phyloP scores from a whole-genome alignment of 2,797 vertebrate species.

The Pygocentrus nattereri region DNA sequence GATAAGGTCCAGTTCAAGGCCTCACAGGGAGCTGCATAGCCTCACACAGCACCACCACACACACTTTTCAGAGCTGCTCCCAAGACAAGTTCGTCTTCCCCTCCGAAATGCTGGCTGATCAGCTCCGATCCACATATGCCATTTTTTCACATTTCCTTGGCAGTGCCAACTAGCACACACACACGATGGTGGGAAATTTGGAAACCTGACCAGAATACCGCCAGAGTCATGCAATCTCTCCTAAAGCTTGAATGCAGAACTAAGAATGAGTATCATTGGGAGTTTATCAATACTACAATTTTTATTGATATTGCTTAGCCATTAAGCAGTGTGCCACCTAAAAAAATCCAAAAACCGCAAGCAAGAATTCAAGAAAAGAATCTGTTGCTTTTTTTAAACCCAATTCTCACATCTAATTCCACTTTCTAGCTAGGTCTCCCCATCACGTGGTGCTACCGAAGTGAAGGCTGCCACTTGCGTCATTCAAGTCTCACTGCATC shows the following conservation, averaged over 20 bases:
- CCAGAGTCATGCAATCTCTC: constrained; percentile 2
- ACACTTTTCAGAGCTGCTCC: constrained; percentile 59
- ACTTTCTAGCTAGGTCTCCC: too few species aligned
- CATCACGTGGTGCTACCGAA: too few species aligned
- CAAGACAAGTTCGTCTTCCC: constrained; percentile 51
- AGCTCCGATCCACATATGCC: constrained; percentile 59
- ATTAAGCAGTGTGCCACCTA: too few species aligned
- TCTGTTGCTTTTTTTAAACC: too few species aligned
- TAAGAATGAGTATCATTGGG: background rate
- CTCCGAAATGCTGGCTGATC: constrained; percentile 56
- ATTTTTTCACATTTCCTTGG: constrained; percentile 57
- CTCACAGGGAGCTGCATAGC: too few species aligned
- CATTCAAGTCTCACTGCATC: too few species aligned
- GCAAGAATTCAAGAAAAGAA: too few species aligned
- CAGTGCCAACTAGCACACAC: constrained; percentile 14
- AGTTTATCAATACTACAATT: background rate
- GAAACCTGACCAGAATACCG: constrained; percentile 37
- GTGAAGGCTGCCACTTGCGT: too few species aligned
- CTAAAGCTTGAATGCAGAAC: constrained; percentile 12
- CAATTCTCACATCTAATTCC: too few species aligned
- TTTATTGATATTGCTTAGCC: too few species aligned
- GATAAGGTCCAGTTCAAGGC: constrained; percentile 38
- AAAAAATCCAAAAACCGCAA: too few species aligned
- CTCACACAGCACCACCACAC: constrained; percentile 32
- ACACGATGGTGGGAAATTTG: background rate